phyloP scores from a whole-genome alignment of 2,113 vertebrate genomes.

The Pseudorasbora parva region DNA sequence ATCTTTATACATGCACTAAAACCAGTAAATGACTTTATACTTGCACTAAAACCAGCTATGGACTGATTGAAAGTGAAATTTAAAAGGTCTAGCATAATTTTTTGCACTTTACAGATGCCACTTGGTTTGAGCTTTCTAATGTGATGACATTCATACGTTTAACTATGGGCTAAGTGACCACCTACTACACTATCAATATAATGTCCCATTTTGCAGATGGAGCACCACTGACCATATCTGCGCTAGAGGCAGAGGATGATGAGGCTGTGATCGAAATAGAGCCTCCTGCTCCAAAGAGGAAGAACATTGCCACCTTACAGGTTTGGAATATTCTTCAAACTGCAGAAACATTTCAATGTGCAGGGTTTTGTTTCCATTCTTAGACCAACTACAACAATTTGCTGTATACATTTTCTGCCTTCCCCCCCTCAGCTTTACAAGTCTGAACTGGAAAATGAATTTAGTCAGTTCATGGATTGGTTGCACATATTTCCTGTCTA shows the following conservation, averaged over 20 bases:
- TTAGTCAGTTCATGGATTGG: conserved; percentile 92
- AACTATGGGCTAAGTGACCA: background rate
- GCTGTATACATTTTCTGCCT: background rate
- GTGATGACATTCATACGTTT: background rate
- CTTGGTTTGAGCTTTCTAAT: background rate
- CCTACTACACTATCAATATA: background rate
- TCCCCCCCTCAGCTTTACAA: conserved; percentile 85
- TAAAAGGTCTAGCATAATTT: background rate
- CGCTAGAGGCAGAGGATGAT: conserved; percentile 69
- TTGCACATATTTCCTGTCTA: conserved; percentile 85
- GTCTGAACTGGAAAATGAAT: conserved; percentile 86
- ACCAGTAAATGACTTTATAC: background rate
- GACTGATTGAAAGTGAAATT: background rate
- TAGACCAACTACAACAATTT: background rate
- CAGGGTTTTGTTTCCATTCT: background rate
- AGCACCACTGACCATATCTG: conserved; percentile 68
- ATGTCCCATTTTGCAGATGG: conserved; percentile 70
- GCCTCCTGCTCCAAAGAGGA: conserved; percentile 70
- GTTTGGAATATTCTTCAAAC: conserved; percentile 58
- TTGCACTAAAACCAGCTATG: background rate
- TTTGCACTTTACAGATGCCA: background rate
- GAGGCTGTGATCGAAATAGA: conserved; percentile 69
- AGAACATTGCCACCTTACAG: conserved; percentile 76
- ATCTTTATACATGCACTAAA: background rate
- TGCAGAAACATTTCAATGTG: background rate